Evolutionary conservation across 2,797 vertebrate species (phyloP), one percentile per base, ranked within the genome.

Genomic region (Poecilia wingei): DNA sequence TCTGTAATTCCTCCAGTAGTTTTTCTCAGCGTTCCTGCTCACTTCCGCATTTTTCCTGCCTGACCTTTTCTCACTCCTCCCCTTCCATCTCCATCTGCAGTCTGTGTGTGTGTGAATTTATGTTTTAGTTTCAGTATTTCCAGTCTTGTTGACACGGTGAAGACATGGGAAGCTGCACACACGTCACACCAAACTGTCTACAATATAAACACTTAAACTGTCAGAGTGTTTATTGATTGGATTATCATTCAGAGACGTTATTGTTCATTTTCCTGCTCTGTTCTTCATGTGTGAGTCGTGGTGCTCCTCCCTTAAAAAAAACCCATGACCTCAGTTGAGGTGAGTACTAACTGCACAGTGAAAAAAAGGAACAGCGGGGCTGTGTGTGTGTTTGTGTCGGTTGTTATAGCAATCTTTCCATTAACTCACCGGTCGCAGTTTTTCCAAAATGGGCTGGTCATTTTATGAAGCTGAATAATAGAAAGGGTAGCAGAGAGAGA

Each of bases 381-480:
- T 81, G 79, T 70, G 87, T 92, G 79, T 89, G 92, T 91, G 91
- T 94, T 94, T 92, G 80, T 90, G 92, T 92, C 90, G 93, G 94
- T 94, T 93, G 80, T 93, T 88, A 92, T 90, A 88, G 91, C 74
- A 87, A 92, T 91, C 75, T 93, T 94, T 94, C 92, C 94, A 95
- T 94, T 88, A 92, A 94, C 84, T 95, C 94, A 94, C 82, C 75
- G 83, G 78, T 86, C 81, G 68, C 88, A 88, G 72, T 85, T 92
- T 93, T 94, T 94, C 91, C 93, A 88, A 89, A 89, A 83, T 80
- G 82, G 74, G 77, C 82, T 80, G 70, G 86, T 89, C 86, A 86
- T 88, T 79, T 84, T 84, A 82, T 86, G 51, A 82, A 84, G 88
- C 88, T 84, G 80, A 88, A 74, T 75, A 82, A 87, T 80, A 84